Evolutionary conservation across 2,888 invertebrate genomes (phyloP).

Genomic region (Byasa hedistus): DNA sequence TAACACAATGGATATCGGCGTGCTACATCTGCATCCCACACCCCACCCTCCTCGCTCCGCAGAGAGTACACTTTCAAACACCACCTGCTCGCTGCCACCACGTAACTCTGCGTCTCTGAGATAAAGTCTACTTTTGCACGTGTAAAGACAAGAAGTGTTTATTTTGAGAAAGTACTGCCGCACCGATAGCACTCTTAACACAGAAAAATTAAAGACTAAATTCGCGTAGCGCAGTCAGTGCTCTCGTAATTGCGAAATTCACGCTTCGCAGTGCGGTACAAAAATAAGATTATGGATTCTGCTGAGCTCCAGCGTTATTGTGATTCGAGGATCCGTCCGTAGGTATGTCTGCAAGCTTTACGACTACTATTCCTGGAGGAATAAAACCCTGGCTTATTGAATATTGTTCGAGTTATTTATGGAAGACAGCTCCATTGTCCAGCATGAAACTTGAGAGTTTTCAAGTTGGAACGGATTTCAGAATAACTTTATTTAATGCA

Average conservation of each 20-base stretch:
- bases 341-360: slow-evolving; percentile 77
- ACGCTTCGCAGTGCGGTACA: slow-evolving; percentile 79
- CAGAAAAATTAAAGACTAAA: slow-evolving; percentile 49
- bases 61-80: slow-evolving; percentile 70
- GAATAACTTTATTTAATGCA: slow-evolving; percentile 20
- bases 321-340: slow-evolving; percentile 80
- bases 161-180: slow-evolving; percentile 65
- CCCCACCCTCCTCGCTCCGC: slow-evolving; percentile 62
- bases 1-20: slow-evolving; percentile 74
- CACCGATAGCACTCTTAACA: slow-evolving; percentile 55
- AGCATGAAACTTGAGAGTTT: slow-evolving; percentile 35
- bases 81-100: slow-evolving; percentile 55
- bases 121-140: slow-evolving; percentile 77
- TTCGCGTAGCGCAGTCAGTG: slow-evolving; percentile 47
- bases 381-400: slow-evolving; percentile 75
- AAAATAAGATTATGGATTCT: slow-evolving; percentile 81
- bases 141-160: slow-evolving; percentile 76
- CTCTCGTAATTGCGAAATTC: slow-evolving; percentile 78
- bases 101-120: slow-evolving; percentile 67
- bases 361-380: slow-evolving; percentile 78
- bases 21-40: slow-evolving; percentile 65
- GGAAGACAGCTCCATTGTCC: slow-evolving; percentile 74
- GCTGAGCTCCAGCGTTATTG: slow-evolving; percentile 78
- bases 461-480: slow-evolving; percentile 33
- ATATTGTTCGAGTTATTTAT: slow-evolving; percentile 75